Percentiles rank a stretch among this genome's conserved stretches.
These are phyloP conservation scores for Agonum fuliginosum DNA, from an alignment of 2,888 invertebrate species.

Conservation along the genomic window DNA sequence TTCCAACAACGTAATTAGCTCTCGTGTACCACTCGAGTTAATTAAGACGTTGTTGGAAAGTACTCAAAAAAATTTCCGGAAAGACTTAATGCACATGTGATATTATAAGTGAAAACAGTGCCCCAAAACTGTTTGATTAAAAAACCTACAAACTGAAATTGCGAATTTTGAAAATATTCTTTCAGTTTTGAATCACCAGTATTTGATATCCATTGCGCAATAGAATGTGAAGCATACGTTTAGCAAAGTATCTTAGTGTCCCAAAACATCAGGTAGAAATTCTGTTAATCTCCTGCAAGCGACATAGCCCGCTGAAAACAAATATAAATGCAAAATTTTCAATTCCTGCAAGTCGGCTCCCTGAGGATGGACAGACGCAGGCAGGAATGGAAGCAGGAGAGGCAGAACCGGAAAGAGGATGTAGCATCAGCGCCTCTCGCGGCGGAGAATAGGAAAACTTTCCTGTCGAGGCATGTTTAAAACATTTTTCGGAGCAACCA, in stretches of 20 bases:
- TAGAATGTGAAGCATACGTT: constrained; percentile 12
- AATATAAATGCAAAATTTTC: constrained; percentile 51
- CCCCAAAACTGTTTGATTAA: too few relatives aligned
- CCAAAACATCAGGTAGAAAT: constrained; percentile 40
- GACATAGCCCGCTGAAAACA: constrained; percentile 35
- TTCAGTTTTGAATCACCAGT: background rate
- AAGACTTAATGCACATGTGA: too few relatives aligned
- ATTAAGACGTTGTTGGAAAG: too few relatives aligned
- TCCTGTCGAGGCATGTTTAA: constrained; percentile 47
- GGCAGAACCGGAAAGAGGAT: constrained; percentile 21
- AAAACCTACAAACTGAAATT: too few relatives aligned
- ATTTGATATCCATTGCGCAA: background rate
- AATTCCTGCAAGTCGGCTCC: constrained; percentile 48
- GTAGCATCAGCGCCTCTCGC: constrained; percentile 21
- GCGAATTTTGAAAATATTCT: background rate
- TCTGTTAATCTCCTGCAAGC: constrained; percentile 28
- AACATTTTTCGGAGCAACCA: constrained; percentile 24
- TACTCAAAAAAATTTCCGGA: too few relatives aligned
- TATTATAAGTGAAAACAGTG: too few relatives aligned
- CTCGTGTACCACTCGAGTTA: too few relatives aligned
- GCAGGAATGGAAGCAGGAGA: constrained; percentile 23
- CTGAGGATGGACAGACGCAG: constrained; percentile 39
- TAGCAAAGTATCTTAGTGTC: constrained; percentile 21
- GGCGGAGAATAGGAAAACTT: constrained; percentile 41
- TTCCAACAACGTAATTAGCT: too few relatives aligned